Base-by-base conservation (phyloP, 2,113 vertebrate species). In the Cynocephalus volans region DNA sequence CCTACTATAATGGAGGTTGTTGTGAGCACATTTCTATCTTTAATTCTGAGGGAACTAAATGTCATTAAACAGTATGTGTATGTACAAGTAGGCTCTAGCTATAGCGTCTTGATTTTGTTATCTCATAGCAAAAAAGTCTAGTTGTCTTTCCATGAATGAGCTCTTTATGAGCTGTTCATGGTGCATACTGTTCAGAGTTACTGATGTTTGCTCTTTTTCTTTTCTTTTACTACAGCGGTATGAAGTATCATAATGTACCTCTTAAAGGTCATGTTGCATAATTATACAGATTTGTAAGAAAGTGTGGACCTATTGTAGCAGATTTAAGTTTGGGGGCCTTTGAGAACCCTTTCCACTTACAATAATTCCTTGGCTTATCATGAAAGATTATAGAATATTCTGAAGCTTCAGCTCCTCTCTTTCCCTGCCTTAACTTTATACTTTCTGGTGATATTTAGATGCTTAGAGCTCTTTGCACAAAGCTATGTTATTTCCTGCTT, bases 381-480 rank as follows among this genome's bases (percentile, higher is more conserved):
- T 45, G 72, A 70, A 88, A 91, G 54, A 75, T 85, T 60, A n/a
- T 93, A 77, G 58, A 80, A 41, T 94, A 83, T 94, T 84, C 11
- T 86, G 5, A 87, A 77, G 48, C 60, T 33, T 6, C 19, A 79
- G 15, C 31, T 82, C 23, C 41, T 33, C 4, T 69, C 67, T 64
- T 48, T 90, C 5, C 85, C 24, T 88, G 19, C 14, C 23, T 93
- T 33, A 93, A 6, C 14, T 93, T 96, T 24, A 54, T 8, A 65
- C 7, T 33, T 77, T 87, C 14, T 93, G 56, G 15, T 82, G 67
- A 79, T 82, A 69, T 9, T 93, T 80, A 84, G 33, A 67, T 83
- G 36, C 60, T 81, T 84, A 69, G 76, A 24, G 33, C 83, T 86
- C 62, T 94, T n/a, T 54, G 56, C 54, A n/a, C 58, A 91, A 52